Evolutionary conservation across 92 coral and sea anemone species (phyloP), one percentile per base, ranked within the genome.

Genomic region (Ricordea florida): DNA sequence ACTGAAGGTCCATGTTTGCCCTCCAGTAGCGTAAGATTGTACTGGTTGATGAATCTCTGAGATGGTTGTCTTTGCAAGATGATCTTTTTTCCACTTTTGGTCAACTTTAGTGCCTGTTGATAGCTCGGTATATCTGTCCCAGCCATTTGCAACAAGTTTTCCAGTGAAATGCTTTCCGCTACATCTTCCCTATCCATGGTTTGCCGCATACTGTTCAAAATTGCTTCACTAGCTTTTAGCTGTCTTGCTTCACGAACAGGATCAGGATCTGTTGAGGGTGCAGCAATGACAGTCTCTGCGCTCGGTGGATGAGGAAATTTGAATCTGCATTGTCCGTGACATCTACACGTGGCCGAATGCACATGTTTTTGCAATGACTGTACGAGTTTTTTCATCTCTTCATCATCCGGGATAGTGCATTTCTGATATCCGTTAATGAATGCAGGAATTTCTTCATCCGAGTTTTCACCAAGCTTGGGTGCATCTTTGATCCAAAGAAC

Each of bases 1-100:
- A 38, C 53, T 80, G 73, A 37, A 80, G 57, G 56, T 69, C 79
- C 79, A 69, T 79, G 58, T 79, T 79, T 13, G 85, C 85, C 38
- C 85, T 57, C 85, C 79, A 67, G 60, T 34, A 62, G 15, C 34
- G 56, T 40, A 13, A 53, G 64, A 45, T 80, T 80, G 57, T 41
- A 80, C 0, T 46, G 63, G 50, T 76, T 76, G 23, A 76, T 52
- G 61, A 80, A 70, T 17, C 42, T 71, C 61, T 20, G 52, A 45
- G 57, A 36, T 47, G 11, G 7, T 11, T 29, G 79, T 37, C 47
- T 49, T 68, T 66, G 33, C 36, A 7, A 71, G 43, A 71, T 56
- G 56, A 37, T 53, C 53, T 31, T 56, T 40, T 24, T n/a, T n/a
- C n/a, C n/a, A n/a, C n/a, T n/a, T n/a, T n/a, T n/a, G n/a, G n/a